Evolutionary conservation across 1,140 invertebrate species (phyloP).

Genomic region (Camponotus vicinus): DNA sequence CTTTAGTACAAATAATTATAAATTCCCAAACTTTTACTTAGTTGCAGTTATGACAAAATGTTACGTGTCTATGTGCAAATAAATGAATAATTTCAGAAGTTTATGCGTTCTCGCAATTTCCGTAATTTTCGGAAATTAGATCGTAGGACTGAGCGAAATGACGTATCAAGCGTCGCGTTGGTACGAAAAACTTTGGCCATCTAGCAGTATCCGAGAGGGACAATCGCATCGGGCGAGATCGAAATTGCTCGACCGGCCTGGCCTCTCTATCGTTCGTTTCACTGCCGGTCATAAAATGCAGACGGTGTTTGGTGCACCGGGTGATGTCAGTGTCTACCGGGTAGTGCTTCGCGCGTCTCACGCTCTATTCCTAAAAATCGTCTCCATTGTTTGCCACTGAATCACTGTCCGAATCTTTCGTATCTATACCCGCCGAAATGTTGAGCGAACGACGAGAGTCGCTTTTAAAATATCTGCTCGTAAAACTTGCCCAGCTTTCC

Average conservation of each 20-base stretch:
- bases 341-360: constrained; percentile 40
- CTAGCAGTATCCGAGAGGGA: constrained; percentile 45
- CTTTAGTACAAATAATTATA: too few relatives aligned
- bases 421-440: constrained; percentile 23
- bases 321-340: constrained; percentile 19
- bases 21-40: background rate
- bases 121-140: constrained; percentile 17
- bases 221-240: constrained; percentile 41
- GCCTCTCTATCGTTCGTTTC: constrained; percentile 61
- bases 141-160: constrained; percentile 15
- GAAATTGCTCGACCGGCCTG: constrained; percentile 56
- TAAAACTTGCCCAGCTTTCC: constrained; percentile 34
- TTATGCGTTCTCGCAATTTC: constrained; percentile 4
- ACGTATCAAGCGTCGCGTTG: constrained; percentile 42
- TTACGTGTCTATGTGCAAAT: background rate
- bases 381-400: constrained; percentile 46
- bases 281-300: constrained; percentile 67
- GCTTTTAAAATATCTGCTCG: constrained; percentile 41
- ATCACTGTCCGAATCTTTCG: constrained; percentile 39
- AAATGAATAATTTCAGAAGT: constrained; percentile 19
- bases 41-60: constrained; percentile 5
- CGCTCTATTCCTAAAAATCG: constrained; percentile 66
- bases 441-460: background rate
- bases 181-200: constrained; percentile 44
- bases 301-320: constrained; percentile 58